phyloP scores from a whole-genome alignment of 2,113 vertebrate genomes.

The Micronisus gabar region DNA sequence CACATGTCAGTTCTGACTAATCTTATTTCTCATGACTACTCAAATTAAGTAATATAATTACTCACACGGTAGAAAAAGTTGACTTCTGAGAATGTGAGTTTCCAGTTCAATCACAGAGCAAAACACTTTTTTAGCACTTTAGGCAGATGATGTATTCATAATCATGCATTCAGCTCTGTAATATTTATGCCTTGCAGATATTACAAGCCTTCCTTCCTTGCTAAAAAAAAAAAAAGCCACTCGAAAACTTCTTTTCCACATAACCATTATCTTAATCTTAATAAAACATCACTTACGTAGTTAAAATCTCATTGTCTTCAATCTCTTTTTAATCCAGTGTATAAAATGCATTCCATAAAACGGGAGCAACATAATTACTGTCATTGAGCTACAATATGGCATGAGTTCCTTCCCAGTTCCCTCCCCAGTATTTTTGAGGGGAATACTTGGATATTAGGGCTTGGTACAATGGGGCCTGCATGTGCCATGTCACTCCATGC shows the following conservation, averaged over 20 bases:
- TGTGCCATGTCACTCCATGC: neutral
- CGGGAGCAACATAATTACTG: neutral
- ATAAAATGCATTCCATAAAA: neutral
- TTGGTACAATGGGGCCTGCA: rapidly evolving
- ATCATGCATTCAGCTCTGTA: neutral
- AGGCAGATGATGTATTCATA: neutral
- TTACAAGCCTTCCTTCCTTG: neutral
- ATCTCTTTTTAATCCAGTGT: neutral
- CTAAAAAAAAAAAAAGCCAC: neutral
- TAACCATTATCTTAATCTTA: neutral
- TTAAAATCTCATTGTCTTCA: neutral
- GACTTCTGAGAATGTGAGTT: neutral
- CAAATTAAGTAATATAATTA: neutral
- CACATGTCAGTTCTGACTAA: neutral
- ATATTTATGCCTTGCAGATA: neutral
- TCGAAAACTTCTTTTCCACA: neutral
- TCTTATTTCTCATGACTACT: neutral
- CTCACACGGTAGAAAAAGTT: neutral
- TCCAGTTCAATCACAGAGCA: neutral
- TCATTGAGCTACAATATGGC: neutral
- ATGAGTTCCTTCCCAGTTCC: neutral
- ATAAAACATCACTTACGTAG: neutral
- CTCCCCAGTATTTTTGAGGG: neutral
- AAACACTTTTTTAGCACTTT: neutral
- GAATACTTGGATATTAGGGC: neutral